Evolutionary conservation across 2,888 invertebrate species (phyloP), one percentile per base, ranked within the genome.

Genomic region (Deilephila porcellus): DNA sequence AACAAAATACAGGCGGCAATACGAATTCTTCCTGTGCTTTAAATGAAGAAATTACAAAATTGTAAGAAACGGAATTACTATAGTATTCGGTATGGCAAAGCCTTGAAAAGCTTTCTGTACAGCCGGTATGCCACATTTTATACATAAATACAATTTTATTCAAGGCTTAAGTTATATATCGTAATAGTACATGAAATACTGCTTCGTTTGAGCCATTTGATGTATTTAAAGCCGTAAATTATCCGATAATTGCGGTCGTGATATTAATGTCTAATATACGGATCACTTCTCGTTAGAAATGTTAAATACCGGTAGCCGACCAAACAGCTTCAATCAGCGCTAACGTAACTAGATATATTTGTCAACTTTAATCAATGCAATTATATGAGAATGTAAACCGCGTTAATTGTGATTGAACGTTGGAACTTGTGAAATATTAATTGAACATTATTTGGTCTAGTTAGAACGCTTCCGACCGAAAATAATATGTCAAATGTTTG

Each of bases 251-350:
- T 25, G n/a, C 7, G 29, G 62, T 25, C 25, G 14, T 20, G 5
- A n/a, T 37, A 45, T 56, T 17, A 34, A 70, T 52, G 29, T 52
- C 14, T 67, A 25, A 52, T 52, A 45, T 5, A 56, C 29, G 34
- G 56, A 71, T 59, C 32, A 59, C 56, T 71, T 32, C 5, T n/a
- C 29, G 19, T 20, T 11, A 59, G 59, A 71, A 71, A 56, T 71
- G 19, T 59, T 71, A n/a, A 70, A 71, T 3, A 59, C 56, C 8
- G 32, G 2, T 53, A n/a, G n/a, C 25, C 20, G 56, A 4, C 32
- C 56, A 34, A 70, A 29, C 32, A 53, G 70, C 56, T 32, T 19
- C 32, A 70, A 56, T 56, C 53, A 70, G 70, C 25, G 70, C 56
- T 19, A n/a, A 71, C n/a, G 29, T 56, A 59, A 6, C 32, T 32